phyloP scores from a whole-genome alignment of 2,888 invertebrate species.

The Mesopsocus fuscifrons region DNA sequence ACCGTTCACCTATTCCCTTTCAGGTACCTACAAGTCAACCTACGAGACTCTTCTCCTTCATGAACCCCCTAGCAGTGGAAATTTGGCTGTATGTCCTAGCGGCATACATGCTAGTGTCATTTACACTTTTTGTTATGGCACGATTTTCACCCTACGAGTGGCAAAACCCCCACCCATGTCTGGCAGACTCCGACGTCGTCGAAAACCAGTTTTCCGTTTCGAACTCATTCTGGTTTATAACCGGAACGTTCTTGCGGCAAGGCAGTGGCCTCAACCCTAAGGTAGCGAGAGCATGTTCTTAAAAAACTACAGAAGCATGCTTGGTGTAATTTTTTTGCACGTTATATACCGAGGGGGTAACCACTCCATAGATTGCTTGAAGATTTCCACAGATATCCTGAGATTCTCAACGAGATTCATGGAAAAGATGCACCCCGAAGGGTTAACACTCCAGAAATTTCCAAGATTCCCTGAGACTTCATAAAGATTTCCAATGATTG shows the following conservation, averaged over 20 bases:
- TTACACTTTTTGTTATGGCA: conserved; percentile 61
- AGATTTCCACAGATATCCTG: too few species aligned
- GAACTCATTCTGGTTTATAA: conserved; percentile 76
- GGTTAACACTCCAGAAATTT: too few species aligned
- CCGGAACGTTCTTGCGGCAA: conserved; percentile 77
- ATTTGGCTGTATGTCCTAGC: conserved; percentile 72
- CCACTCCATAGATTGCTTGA: too few species aligned
- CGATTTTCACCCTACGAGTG: conserved; percentile 66
- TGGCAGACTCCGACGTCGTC: conserved; percentile 34
- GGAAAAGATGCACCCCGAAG: too few species aligned
- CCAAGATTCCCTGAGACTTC: too few species aligned
- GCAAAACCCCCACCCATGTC: conserved; percentile 51
- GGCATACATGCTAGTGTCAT: conserved; percentile 59
- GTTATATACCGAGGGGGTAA: too few species aligned
- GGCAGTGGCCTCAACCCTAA: conserved; percentile 62
- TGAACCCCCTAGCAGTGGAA: conserved; percentile 69
- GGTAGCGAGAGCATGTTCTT: conserved; percentile 29
- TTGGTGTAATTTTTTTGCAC: too few species aligned
- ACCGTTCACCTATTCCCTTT: too few species aligned
- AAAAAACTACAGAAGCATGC: too few species aligned
- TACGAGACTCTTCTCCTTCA: conserved; percentile 61
- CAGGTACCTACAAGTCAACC: conserved; percentile 51
- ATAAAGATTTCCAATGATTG: too few species aligned
- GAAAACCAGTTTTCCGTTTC: conserved; percentile 67
- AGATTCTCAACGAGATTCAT: too few species aligned